Conservation (phyloP, 2,888 invertebrate genomes). For the Pristionchus maxplancki region DNA sequence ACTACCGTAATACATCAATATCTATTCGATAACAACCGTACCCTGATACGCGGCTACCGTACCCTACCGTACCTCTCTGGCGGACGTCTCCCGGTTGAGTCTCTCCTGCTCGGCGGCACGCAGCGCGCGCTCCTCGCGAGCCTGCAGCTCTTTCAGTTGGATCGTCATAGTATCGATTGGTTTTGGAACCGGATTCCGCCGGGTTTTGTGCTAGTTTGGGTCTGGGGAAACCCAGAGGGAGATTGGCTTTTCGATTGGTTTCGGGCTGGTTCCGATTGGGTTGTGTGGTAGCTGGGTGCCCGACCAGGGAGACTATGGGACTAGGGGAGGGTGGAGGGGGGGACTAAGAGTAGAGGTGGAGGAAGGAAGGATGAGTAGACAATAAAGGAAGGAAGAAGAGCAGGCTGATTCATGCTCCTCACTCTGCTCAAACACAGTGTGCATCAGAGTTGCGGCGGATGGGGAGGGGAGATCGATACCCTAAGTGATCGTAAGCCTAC, state of each 20-base stretch:
- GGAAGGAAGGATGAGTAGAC: slow-evolving; percentile 14
- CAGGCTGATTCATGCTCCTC: background rate
- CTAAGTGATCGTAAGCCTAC: background rate
- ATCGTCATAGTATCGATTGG: background rate
- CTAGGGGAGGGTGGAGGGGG: background rate
- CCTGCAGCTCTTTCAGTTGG: slow-evolving; percentile 50
- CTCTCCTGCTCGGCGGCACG: slow-evolving; percentile 67
- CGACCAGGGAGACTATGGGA: background rate
- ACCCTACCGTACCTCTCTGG: slow-evolving; percentile 45
- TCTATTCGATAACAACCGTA: slow-evolving; percentile 78
- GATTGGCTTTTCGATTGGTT: too few species aligned
- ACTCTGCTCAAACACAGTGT: background rate
- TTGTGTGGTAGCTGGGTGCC: background rate
- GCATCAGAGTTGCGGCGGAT: background rate
- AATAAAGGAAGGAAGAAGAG: background rate
- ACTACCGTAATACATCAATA: background rate
- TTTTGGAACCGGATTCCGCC: background rate
- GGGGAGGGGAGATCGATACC: background rate
- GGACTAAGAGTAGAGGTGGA: background rate
- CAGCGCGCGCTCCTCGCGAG: slow-evolving; percentile 67
- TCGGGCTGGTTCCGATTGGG: too few species aligned
- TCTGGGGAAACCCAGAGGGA: too few species aligned
- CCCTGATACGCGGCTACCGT: background rate
- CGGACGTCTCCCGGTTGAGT: slow-evolving; percentile 57
- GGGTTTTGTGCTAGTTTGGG: too few species aligned